Percentiles rank a stretch among this genome's conserved stretches.
These are phyloP conservation scores for Latheticus oryzae DNA, from an alignment of 2,888 invertebrate species.

Conservation along the genomic window DNA sequence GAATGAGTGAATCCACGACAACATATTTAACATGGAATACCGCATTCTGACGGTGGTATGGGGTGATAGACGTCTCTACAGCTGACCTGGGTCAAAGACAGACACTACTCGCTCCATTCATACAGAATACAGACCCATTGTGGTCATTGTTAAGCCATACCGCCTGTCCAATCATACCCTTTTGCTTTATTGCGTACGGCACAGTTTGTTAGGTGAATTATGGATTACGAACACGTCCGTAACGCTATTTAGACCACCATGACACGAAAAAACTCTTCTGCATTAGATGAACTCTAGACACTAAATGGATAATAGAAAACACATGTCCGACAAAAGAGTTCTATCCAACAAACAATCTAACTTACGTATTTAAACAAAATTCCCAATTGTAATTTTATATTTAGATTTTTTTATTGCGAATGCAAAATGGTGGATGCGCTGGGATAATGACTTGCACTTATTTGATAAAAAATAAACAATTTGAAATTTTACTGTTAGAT, in stretches of 20 bases:
- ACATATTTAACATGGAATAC: constrained; percentile 36
- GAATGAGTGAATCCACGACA: constrained; percentile 35
- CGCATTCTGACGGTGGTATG: constrained; percentile 27
- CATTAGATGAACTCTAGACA: too few species aligned
- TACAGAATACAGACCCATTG: constrained; percentile 39
- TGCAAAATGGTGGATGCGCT: too few species aligned
- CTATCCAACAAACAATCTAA: too few species aligned
- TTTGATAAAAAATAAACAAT: too few species aligned
- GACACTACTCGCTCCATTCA: constrained; percentile 39
- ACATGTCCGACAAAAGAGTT: too few species aligned
- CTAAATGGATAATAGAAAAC: too few species aligned
- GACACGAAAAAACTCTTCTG: too few species aligned
- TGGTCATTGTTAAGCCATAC: constrained; percentile 41
- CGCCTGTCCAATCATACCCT: constrained; percentile 42
- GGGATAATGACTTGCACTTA: too few species aligned
- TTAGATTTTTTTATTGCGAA: too few species aligned
- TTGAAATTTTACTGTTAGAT: too few species aligned
- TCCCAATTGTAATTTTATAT: too few species aligned
- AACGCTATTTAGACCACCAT: constrained; percentile 27
- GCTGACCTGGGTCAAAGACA: constrained; percentile 39
- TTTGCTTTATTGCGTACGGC: constrained; percentile 40
- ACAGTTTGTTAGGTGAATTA: constrained; percentile 40
- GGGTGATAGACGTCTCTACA: constrained; percentile 35
- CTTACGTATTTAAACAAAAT: too few species aligned
- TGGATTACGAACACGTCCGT: constrained; percentile 37